phyloP scores from a whole-genome alignment of 2,888 invertebrate species.

The Cephus pulcher region DNA sequence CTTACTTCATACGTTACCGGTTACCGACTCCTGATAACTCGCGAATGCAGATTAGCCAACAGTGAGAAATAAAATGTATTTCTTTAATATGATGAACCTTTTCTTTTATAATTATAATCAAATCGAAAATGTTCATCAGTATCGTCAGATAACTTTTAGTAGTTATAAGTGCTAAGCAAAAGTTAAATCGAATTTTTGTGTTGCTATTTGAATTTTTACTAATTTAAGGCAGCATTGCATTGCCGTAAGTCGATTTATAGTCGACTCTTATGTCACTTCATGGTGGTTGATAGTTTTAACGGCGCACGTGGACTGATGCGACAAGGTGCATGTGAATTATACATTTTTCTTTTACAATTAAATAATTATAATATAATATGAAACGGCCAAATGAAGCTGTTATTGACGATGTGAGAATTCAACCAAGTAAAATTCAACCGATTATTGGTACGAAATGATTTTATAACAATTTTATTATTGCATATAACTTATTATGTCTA shows the following conservation, averaged over 20 bases:
- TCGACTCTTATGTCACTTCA: background rate
- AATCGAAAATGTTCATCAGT: background rate
- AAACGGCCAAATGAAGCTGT: slow-evolving; percentile 42
- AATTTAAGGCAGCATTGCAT: too few relatives aligned
- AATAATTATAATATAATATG: slow-evolving; percentile 32
- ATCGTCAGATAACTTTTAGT: background rate
- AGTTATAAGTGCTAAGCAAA: background rate
- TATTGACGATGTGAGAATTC: slow-evolving; percentile 52
- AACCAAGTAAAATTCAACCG: slow-evolving; percentile 54
- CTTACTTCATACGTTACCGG: background rate
- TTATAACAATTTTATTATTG: background rate
- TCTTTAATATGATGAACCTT: background rate
- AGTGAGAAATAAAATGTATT: background rate
- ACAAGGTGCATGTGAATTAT: background rate
- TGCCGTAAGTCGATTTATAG: background rate
- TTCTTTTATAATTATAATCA: background rate
- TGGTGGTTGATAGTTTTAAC: background rate
- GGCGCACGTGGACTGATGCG: background rate
- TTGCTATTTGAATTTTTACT: background rate
- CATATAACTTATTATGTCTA: background rate
- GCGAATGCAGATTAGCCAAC: background rate
- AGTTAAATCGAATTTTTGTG: background rate
- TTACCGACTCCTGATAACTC: background rate
- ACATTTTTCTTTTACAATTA: background rate
- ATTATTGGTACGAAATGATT: slow-evolving; percentile 48